Base-by-base conservation (phyloP, 2,113 vertebrate genomes). In the Sorex araneus region DNA sequence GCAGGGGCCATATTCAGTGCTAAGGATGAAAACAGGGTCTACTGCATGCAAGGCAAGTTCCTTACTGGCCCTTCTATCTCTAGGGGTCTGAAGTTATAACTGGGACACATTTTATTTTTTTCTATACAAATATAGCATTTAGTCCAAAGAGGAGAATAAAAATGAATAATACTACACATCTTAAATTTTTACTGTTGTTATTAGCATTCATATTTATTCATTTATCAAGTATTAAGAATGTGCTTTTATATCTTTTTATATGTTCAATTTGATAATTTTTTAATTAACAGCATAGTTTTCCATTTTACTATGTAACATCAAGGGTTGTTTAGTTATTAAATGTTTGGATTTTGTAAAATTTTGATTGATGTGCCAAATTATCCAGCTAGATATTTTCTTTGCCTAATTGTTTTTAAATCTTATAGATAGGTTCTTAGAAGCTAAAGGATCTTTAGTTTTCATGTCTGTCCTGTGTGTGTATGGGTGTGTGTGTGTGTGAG, bases 281-380 rank as follows among this genome's bases (percentile, higher is more conserved):
- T 91, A 80, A 30, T 77, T 54, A 76, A 67, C 54, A 45, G 28
- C 30, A 21, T 84, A 30, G 40, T 8, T 76, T 16, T 10, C 32
- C 54, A 87, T 60, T 70, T 86, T 45, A 75, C 8, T 30, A 12
- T 75, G 27, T 71, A 70, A 74, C 63, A 70, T 90, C 18, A 85
- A 23, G 34, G n/a, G 27, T 85, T 81, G 64, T 75, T 79, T 74
- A 32, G 75, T 87, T 75, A 23, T 86, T 28, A 13, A 32, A 47
- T 66, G 19, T 88, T 85, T 45, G 88, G 64, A 75, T 71, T 84
- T 80, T 88, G 64, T 18, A n/a, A 11, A 85, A 87, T 28, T 75
- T 67, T 67, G 6, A 25, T 43, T 10, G 69, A 30, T 73, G 19
- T 85, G 25, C 77, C 45, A 74, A n/a, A 74, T 40, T 82, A 74